These are phyloP conservation scores for Myotis daubentonii DNA, from an alignment of 2,797 vertebrate genomes.

Conservation along the genomic window DNA sequence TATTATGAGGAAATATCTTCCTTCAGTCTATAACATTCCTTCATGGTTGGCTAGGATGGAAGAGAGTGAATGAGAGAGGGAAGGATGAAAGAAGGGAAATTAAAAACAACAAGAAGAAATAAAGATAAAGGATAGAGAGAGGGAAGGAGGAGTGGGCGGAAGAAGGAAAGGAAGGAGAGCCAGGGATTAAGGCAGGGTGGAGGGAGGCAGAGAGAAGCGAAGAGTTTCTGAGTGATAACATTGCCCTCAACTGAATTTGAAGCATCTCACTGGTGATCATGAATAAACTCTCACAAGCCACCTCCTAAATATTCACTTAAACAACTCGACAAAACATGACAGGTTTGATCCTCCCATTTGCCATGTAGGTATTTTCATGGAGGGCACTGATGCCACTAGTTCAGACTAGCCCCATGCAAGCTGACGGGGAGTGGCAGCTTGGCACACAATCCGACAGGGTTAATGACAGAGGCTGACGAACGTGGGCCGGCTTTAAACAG, in stretches of 20 bases:
- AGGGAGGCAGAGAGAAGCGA: not conserved
- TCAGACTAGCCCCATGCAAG: slow-evolving; percentile 45
- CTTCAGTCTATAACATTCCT: not conserved
- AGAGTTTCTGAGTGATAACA: not conserved
- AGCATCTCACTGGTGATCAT: not conserved
- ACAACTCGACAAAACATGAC: slow-evolving; percentile 59
- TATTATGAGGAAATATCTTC: not conserved
- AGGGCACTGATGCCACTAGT: not conserved
- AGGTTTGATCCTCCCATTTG: slow-evolving; percentile 53
- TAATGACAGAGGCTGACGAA: slow-evolving; percentile 70
- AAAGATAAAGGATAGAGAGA: not conserved
- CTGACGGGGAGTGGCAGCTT: slow-evolving; percentile 70
- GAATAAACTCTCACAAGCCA: not conserved
- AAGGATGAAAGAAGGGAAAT: not conserved
- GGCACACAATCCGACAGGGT: slow-evolving; percentile 67
- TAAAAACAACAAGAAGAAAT: too few relatives aligned
- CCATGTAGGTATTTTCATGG: slow-evolving; percentile 33
- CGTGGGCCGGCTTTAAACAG: slow-evolving; percentile 53
- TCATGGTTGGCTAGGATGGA: not conserved
- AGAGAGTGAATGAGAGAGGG: not conserved
- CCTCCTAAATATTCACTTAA: slow-evolving; percentile 59
- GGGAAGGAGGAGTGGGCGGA: too few relatives aligned
- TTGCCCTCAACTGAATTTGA: not conserved
- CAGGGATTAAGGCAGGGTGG: not conserved
- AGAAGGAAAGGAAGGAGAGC: fast-evolving